phyloP scores from a whole-genome alignment of 2,113 vertebrate genomes.

The Prolemur simus region DNA sequence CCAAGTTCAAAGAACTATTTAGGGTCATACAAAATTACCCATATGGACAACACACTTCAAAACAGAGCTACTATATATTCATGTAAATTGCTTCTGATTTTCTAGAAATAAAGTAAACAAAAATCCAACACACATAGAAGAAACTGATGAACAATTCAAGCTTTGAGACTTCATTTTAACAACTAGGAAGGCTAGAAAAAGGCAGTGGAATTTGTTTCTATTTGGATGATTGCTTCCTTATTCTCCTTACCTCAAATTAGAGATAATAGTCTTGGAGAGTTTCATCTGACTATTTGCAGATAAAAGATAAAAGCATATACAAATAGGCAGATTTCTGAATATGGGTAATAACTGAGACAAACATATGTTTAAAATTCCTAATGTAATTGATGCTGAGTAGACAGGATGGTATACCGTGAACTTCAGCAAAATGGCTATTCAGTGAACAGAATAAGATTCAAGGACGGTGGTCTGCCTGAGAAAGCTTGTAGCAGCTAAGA shows the following conservation, averaged over 20 bases:
- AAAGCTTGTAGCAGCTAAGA: background rate
- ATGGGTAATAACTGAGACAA: constrained; percentile 24
- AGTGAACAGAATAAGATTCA: background rate
- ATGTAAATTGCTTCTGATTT: constrained; percentile 23
- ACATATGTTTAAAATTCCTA: constrained; percentile 29
- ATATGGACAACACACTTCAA: background rate
- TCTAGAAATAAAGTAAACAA: background rate
- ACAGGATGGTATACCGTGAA: background rate
- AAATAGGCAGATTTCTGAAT: constrained; percentile 47
- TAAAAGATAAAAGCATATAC: background rate
- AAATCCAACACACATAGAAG: background rate
- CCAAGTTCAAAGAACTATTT: constrained; percentile 6
- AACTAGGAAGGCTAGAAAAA: background rate
- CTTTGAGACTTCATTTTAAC: constrained; percentile 1
- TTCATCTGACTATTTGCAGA: constrained; percentile 37
- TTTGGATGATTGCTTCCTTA: background rate
- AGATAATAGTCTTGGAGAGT: constrained; percentile 15
- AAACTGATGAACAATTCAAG: background rate
- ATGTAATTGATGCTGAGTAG: background rate
- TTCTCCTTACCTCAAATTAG: constrained; percentile 1
- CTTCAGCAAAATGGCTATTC: background rate
- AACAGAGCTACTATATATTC: background rate
- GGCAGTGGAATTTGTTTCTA: background rate
- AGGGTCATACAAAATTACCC: background rate
- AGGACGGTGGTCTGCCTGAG: background rate